These are phyloP conservation scores for Forbesichthys agassizii DNA, from an alignment of 2,113 vertebrate genomes.

Conservation along the genomic window DNA sequence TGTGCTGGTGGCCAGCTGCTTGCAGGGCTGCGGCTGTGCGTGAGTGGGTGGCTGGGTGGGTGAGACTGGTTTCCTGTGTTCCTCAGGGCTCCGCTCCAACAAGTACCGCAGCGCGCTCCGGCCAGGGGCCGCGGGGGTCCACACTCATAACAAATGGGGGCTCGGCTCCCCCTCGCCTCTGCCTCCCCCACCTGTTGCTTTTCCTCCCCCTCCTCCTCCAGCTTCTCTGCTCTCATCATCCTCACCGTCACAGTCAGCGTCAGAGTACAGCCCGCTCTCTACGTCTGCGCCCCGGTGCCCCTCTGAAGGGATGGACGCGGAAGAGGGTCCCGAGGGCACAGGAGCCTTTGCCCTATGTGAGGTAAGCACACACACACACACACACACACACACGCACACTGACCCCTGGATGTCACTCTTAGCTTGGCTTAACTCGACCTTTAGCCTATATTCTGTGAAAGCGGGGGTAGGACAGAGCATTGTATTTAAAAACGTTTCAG, in stretches of 20 bases:
- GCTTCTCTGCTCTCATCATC: constrained; percentile 17
- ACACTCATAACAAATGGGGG: constrained; percentile 81
- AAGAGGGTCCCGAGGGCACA: constrained; percentile 55
- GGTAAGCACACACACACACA: constrained; percentile 72
- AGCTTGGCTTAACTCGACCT: background rate
- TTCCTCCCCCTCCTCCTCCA: constrained; percentile 32
- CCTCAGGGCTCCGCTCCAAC: constrained; percentile 87
- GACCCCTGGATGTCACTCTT: constrained; percentile 41
- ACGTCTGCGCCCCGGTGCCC: constrained; percentile 69
- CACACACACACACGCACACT: constrained; percentile 16
- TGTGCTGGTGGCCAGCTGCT: constrained; percentile 80
- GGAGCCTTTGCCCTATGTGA: constrained; percentile 65
- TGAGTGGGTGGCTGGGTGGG: constrained; percentile 84
- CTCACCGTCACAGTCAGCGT: constrained; percentile 53
- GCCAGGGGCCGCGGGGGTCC: constrained; percentile 79
- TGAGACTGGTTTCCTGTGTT: constrained; percentile 93
- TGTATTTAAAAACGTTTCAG: too few species aligned
- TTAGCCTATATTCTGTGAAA: too few species aligned
- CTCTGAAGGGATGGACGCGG: constrained; percentile 64
- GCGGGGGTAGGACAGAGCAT: too few species aligned
- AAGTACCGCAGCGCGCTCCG: constrained; percentile 74
- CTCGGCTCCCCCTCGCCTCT: constrained; percentile 68
- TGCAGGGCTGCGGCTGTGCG: constrained; percentile 75
- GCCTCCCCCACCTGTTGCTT: constrained; percentile 57
- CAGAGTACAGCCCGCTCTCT: constrained; percentile 41